Evolutionary conservation across 2,888 invertebrate genomes (phyloP).

Genomic region (Drosophila hamatofila): DNA sequence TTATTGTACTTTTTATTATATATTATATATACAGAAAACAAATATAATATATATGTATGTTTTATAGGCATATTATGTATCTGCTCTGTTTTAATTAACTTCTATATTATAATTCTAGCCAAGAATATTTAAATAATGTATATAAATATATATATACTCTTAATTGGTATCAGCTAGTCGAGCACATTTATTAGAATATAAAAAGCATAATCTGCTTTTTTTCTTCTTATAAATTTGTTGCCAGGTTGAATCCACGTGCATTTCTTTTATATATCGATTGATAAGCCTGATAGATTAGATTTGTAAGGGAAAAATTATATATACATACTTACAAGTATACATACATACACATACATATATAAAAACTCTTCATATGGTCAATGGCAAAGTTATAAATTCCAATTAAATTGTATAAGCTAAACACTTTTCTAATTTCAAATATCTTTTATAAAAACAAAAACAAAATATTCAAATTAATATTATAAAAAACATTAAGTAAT

Average conservation of each 20-base stretch:
- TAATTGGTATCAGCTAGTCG: background rate
- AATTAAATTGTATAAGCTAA: background rate
- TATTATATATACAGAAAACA: too few species aligned
- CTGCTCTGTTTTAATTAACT: background rate
- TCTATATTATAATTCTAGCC: background rate
- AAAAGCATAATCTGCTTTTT: slow-evolving; percentile 6
- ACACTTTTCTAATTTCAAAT: too few species aligned
- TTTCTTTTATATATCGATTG: slow-evolving; percentile 5
- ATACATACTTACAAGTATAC: background rate
- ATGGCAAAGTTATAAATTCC: slow-evolving; percentile 10
- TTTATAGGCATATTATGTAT: background rate
- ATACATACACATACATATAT: too few species aligned
- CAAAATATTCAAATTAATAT: background rate
- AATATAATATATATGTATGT: background rate
- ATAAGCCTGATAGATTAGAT: slow-evolving; percentile 39
- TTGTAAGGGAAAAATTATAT: background rate
- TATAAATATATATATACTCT: background rate
- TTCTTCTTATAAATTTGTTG: background rate
- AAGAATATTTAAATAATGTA: background rate
- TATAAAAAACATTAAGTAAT: too few species aligned
- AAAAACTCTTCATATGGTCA: slow-evolving; percentile 1
- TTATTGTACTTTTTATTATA: background rate
- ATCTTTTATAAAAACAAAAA: too few species aligned
- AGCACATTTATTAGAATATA: background rate
- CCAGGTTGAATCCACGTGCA: background rate